Base-by-base conservation (phyloP, 2,888 invertebrate species). In the Patella ulyssiponensis region DNA sequence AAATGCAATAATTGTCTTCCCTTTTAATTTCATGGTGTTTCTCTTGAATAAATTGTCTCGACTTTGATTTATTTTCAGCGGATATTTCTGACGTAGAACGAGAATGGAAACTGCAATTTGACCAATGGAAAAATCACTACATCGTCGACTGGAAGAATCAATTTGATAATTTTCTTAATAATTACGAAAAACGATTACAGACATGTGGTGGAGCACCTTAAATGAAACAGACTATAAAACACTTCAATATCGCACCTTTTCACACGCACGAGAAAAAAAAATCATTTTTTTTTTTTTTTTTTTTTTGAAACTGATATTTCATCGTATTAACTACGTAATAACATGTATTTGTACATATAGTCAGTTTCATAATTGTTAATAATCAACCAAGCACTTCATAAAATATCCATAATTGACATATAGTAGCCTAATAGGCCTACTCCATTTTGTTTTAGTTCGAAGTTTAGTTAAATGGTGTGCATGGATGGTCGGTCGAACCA, bases 91-190 rank as follows among this genome's bases (percentile, higher is more conserved):
- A 89, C 17, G 86, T 86, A 75, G 91, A 91, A 72, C 85, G 84
- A 33, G 86, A 90, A 56, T 91, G 91, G 91, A 91, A 91, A 77
- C 58, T 86, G n/a, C 86, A 90, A 83, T 91, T 91, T 81, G 82
- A 88, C 74, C 88, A 90, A 54, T 91, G 91, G 90, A 90, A 88
- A 71, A 90, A 88, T 0, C 84, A 87, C 58, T 91, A 91, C 79
- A 91, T 91, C 74, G 90, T 91, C 12, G 90, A 88, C 71, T 88
- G 87, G 88, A 90, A 90, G 81, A 79, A 84, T 23, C 89, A 91
- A 81, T 91, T 89, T 80, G 90, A 91, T 76, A 86, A 83, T 64
- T 91, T 89, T 78, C 78, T 90, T 56, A 69, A 84, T 70, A 85
- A 85, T 69, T 84, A 87, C 51, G 85, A 84, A 73, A 74, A 78